Conservation (phyloP, 2,797 vertebrate genomes). For the Chelon auratus region DNA sequence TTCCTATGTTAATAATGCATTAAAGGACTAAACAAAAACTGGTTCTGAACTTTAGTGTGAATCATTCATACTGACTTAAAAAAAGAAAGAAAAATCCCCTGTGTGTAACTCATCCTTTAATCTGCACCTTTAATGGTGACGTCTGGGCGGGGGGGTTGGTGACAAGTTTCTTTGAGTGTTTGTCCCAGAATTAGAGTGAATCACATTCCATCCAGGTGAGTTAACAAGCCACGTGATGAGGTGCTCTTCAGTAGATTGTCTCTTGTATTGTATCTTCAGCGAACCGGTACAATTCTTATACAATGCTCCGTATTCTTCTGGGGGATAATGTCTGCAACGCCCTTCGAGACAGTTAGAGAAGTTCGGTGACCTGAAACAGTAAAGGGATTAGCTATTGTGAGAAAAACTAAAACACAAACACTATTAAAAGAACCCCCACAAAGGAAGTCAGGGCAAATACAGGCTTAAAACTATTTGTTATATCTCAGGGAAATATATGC, state of each 20-base stretch:
- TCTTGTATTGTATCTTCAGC: constrained; percentile 46
- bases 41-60: constrained; percentile 2
- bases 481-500: background rate
- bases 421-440: constrained; percentile 19
- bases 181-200: background rate
- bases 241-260: constrained; percentile 44
- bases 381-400: constrained; percentile 39
- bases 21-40: background rate
- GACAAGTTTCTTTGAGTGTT: constrained; percentile 15
- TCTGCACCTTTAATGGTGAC: constrained; percentile 36
- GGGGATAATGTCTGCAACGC: constrained; percentile 49
- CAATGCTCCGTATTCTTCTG: constrained; percentile 50
- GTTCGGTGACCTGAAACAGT: constrained; percentile 48
- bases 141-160: constrained; percentile 20
- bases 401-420: constrained; percentile 20
- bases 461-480: background rate
- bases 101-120: constrained; percentile 38
- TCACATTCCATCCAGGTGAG: constrained; percentile 77
- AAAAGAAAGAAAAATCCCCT: too few relatives aligned
- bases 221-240: constrained; percentile 58
- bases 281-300: constrained; percentile 38
- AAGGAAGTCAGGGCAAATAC: background rate
- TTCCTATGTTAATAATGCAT: background rate
- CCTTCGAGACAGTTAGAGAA: constrained; percentile 54
- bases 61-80: background rate